Conservation (phyloP, 2,113 vertebrate species). For the Corydoras maculifer region DNA sequence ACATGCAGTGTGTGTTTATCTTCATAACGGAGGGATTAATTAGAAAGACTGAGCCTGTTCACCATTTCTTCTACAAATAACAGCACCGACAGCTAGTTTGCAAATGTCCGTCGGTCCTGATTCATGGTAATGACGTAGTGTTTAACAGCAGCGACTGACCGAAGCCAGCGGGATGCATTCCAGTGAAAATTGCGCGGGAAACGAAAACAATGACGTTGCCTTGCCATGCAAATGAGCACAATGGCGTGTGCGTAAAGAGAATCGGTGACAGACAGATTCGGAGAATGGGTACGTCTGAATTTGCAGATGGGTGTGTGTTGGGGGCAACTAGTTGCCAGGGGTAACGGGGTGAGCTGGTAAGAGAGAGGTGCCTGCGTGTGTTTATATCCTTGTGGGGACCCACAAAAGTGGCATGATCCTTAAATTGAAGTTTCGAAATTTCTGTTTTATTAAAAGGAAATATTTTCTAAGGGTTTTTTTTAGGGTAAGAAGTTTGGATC, state of each 20-base stretch:
- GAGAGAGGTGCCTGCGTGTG: slow-evolving; percentile 26
- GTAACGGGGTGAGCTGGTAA: slow-evolving; percentile 52
- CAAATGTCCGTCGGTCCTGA: not conserved
- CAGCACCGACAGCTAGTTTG: too few relatives aligned
- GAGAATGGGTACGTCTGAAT: slow-evolving; percentile 10
- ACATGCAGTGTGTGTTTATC: too few relatives aligned
- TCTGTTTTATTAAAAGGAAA: too few relatives aligned
- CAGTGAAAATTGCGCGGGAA: not conserved
- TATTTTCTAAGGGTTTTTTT: too few relatives aligned
- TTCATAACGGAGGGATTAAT: too few relatives aligned
- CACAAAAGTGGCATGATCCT: not conserved
- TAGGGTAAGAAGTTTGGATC: too few relatives aligned
- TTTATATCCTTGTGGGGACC: not conserved
- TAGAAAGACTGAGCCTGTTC: too few relatives aligned
- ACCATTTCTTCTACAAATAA: too few relatives aligned
- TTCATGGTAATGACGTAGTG: not conserved
- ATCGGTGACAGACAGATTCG: slow-evolving; percentile 23
- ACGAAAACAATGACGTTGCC: slow-evolving; percentile 25
- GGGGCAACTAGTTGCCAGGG: slow-evolving; percentile 51
- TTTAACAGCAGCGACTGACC: not conserved
- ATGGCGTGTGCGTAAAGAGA: slow-evolving; percentile 34
- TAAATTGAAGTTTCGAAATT: too few relatives aligned
- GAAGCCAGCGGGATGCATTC: not conserved
- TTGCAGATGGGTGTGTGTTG: slow-evolving; percentile 36
- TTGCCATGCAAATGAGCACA: slow-evolving; percentile 22